Evolutionary conservation across 1,140 invertebrate species (phyloP).

Genomic region (Nomia melanderi): DNA sequence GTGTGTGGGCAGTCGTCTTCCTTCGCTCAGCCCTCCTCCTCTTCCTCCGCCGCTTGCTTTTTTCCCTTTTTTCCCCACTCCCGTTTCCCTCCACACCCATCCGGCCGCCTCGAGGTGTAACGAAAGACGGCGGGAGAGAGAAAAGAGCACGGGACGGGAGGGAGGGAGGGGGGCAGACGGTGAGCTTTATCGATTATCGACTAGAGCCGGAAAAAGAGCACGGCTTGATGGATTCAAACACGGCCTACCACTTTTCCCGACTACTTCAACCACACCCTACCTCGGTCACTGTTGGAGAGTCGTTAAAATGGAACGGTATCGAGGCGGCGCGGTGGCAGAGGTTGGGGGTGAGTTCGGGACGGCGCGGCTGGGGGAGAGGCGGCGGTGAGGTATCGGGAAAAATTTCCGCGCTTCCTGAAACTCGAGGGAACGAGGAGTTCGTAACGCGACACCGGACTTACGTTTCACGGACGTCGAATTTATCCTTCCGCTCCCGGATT

Average conservation of each 20-base stretch:
- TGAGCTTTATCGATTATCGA: constrained; percentile 64
- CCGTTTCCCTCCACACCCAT: constrained; percentile 3
- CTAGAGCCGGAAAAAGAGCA: constrained; percentile 62
- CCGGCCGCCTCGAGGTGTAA: constrained; percentile 16
- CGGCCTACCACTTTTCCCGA: constrained; percentile 64
- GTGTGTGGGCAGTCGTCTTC: constrained; percentile 6
- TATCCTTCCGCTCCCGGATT: background rate
- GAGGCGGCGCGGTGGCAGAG: background rate
- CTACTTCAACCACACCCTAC: constrained; percentile 60
- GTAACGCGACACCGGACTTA: constrained; percentile 27
- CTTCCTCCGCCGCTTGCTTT: too few species aligned
- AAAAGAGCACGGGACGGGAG: background rate
- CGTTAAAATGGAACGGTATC: constrained; percentile 55
- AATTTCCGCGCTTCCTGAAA: constrained; percentile 30
- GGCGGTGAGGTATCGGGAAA: background rate
- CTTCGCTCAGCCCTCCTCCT: too few species aligned
- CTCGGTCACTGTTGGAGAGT: constrained; percentile 53
- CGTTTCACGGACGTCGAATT: constrained; percentile 2
- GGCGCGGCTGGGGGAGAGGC: background rate
- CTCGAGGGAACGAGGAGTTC: constrained; percentile 4
- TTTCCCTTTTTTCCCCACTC: too few species aligned
- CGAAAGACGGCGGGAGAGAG: constrained; percentile 14
- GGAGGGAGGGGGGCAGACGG: background rate
- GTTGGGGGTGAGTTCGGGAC: too few species aligned
- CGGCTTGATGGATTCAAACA: constrained; percentile 68